phyloP scores from a whole-genome alignment of 2,113 vertebrate genomes.

The Hippocampus guttulatus region DNA sequence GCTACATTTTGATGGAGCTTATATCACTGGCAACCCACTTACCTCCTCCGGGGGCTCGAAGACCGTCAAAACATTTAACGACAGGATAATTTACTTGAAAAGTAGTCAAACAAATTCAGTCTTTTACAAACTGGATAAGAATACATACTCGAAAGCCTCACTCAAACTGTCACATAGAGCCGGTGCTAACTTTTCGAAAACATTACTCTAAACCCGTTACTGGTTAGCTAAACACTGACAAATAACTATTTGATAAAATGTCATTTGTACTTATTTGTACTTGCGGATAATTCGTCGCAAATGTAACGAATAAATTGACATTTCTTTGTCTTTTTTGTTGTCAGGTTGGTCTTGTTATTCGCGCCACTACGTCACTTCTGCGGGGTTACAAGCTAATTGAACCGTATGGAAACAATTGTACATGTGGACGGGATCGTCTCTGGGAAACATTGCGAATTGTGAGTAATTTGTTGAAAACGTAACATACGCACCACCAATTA shows the following conservation, averaged over 20 bases:
- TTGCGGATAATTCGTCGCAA: background rate
- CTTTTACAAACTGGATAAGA: background rate
- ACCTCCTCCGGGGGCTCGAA: background rate
- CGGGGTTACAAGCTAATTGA: slow-evolving; percentile 17
- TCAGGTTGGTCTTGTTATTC: slow-evolving; percentile 47
- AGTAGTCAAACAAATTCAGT: background rate
- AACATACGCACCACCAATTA: background rate
- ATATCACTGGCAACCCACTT: background rate
- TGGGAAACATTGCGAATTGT: background rate
- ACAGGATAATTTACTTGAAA: background rate
- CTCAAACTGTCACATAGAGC: background rate
- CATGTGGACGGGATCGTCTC: background rate
- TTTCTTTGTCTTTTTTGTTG: background rate
- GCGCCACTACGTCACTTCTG: slow-evolving; percentile 48
- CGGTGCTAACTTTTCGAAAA: background rate
- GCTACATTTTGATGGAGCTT: background rate
- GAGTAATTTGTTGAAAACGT: rapidly evolving
- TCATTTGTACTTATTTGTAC: background rate
- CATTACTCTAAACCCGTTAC: background rate
- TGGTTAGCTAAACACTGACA: slow-evolving; percentile 5
- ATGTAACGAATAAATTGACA: background rate
- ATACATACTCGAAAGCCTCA: background rate
- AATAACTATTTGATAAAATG: background rate
- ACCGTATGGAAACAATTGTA: slow-evolving; percentile 22
- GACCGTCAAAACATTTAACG: background rate